Percentiles rank a stretch among this genome's conserved stretches.
Conservation (phyloP, 2,797 vertebrate species). For the Galaxias olidus region DNA sequence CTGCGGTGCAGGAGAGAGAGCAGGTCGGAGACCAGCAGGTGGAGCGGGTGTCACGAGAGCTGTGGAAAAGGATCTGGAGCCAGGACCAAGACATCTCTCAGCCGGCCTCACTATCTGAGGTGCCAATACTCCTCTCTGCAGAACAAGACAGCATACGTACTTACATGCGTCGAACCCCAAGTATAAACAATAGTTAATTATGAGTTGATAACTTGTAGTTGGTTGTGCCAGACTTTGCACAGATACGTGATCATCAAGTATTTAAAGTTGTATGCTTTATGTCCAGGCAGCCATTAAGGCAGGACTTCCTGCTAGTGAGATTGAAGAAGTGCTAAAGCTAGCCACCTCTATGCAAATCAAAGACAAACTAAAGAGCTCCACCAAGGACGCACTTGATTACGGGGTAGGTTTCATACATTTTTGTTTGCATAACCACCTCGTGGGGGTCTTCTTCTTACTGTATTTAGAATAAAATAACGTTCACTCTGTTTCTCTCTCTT, state of each 20-base stretch:
- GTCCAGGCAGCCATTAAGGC: conserved; percentile 82
- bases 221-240: not conserved
- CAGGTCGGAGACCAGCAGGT: conserved; percentile 59
- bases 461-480: not conserved
- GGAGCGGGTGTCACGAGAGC: conserved; percentile 87
- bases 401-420: conserved; percentile 74
- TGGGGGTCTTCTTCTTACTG: no score
- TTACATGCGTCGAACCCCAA: no score
- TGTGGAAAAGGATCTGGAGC: conserved; percentile 88
- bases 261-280: not conserved
- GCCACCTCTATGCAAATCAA: conserved; percentile 77
- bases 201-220: not conserved
- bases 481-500: not conserved
- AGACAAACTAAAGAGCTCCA: conserved; percentile 79
- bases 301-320: conserved; percentile 74
- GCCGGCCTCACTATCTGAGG: conserved; percentile 72
- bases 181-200: no score
- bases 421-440: not conserved
- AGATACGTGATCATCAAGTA: no score
- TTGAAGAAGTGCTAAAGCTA: conserved; percentile 70
- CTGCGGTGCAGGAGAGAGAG: conserved; percentile 72
- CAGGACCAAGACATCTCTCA: conserved; percentile 84
- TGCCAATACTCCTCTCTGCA: conserved; percentile 15
- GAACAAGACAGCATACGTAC: no score
- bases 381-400: conserved; percentile 76